A percentile compares a stretch with the other conserved stretches of the same genome.
phyloP scores from a whole-genome alignment of 2,113 vertebrate species.

The Candoia aspera region DNA sequence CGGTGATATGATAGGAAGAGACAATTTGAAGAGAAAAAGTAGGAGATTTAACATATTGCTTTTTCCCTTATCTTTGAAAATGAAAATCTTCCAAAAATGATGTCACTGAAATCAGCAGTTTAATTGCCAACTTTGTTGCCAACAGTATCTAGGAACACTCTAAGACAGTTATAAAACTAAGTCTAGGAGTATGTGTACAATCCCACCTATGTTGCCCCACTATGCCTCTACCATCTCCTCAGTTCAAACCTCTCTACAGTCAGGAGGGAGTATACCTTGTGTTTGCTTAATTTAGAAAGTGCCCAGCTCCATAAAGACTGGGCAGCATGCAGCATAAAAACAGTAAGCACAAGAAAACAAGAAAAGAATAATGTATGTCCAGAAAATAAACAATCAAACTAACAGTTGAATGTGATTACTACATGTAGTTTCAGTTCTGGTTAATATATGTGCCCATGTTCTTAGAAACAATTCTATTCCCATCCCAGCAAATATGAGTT shows the following conservation, averaged over 20 bases:
- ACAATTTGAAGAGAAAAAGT: background rate
- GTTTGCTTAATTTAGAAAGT: background rate
- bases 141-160: background rate
- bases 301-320: background rate
- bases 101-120: background rate
- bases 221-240: background rate
- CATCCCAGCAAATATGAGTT: background rate
- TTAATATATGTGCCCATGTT: background rate
- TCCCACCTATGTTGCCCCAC: background rate
- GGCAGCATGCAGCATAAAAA: background rate
- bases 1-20: background rate
- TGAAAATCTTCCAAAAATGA: background rate
- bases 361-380: background rate
- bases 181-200: background rate
- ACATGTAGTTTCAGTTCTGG: background rate
- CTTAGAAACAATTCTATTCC: background rate
- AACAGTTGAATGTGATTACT: background rate
- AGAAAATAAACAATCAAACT: background rate
- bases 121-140: background rate
- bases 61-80: background rate
- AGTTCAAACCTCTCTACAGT: background rate
- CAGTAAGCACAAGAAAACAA: background rate
- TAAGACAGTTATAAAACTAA: background rate
- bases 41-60: background rate
- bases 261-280: background rate